Evolutionary conservation across 2,797 vertebrate species (phyloP).

Genomic region (Morus bassanus): DNA sequence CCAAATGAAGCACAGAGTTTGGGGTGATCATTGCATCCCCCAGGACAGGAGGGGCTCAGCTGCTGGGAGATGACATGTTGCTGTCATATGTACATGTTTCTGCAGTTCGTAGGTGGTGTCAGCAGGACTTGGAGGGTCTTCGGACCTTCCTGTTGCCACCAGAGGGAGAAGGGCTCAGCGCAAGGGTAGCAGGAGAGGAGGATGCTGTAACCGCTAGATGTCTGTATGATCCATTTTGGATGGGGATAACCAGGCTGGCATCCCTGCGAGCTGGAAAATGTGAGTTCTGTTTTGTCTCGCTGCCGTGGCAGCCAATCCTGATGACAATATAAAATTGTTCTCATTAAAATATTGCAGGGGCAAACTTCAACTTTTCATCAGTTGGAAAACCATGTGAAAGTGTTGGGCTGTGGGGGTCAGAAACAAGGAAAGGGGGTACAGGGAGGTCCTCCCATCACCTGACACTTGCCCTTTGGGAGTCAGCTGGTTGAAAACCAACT

Average conservation of each 20-base stretch:
- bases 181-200: background rate
- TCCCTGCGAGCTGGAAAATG: background rate
- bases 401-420: background rate
- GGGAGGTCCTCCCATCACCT: background rate
- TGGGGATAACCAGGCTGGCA: background rate
- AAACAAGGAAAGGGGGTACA: background rate
- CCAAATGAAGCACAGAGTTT: rapidly evolving
- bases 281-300: constrained; percentile 41
- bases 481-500: background rate
- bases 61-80: background rate
- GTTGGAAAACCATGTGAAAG: background rate
- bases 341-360: background rate
- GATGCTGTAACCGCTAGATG: background rate
- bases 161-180: constrained; percentile 7
- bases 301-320: background rate
- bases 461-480: background rate
- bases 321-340: background rate
- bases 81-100: background rate
- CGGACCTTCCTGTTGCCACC: background rate
- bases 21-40: rapidly evolving
- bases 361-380: background rate
- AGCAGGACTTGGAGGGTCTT: background rate
- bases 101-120: background rate
- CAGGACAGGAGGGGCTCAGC: background rate
- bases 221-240: background rate